Evolutionary conservation across 2,888 invertebrate genomes (phyloP), one percentile per base, ranked within the genome.

Genomic region (Peribatodes rhomboidaria): DNA sequence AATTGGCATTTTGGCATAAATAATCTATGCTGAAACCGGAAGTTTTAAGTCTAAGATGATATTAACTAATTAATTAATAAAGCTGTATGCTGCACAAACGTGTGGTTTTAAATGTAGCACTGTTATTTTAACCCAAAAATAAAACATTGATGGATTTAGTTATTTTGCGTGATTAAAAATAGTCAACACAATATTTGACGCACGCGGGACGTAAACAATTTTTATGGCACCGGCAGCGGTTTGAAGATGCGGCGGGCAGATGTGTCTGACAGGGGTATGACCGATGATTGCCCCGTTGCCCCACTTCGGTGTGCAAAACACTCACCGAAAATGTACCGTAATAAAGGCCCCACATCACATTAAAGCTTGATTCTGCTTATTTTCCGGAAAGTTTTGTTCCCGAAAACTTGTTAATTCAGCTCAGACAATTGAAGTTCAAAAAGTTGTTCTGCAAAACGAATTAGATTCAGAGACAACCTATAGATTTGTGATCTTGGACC

Each of bases 211-310:
- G 18, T 61, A 47, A 54, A 54, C 46, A n/a, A 37, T 49, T 50
- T 61, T 33, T 55, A 37, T 41, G 56, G 44, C 56, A 46, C n/a
- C 33, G 55, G 41, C 8, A 37, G 27, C 14, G 49, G 18, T 62
- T 20, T 31, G 41, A 61, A 54, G 47, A 39, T 37, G 33, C 42
- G 49, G 50, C 49, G 41, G 20, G 9, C 41, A 55, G 55, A 33
- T 61, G 56, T 61, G 11, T 52, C 33, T 56, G 62, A 62, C 62
- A 62, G 14, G 39, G 50, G 49, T 41, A 62, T 52, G 62, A 62
- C 44, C 56, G 55, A 62, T 62, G 42, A 35, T 16, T 44, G 50
- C 27, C 56, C 61, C 20, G 31, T 20, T 47, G 35, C 18, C 50
- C 50, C 50, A 52, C 27, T 50, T 56, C 39, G 0, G 46, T 42